Evolutionary conservation across 2,113 vertebrate genomes (phyloP), one percentile per base, ranked within the genome.

Genomic region (Excalfactoria chinensis): DNA sequence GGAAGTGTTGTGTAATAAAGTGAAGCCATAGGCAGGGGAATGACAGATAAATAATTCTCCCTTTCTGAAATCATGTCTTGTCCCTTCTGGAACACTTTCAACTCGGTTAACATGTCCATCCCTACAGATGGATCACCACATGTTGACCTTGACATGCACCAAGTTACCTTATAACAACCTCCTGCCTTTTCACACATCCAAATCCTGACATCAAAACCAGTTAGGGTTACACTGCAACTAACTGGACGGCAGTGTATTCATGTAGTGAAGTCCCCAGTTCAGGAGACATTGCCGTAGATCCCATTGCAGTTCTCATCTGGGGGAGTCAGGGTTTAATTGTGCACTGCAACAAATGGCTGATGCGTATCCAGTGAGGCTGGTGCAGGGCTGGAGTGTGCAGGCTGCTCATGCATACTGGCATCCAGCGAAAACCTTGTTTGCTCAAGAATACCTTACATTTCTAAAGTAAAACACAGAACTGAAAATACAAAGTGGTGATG

Each of bases 401-500:
- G 6, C 10, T 0, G 0, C 23, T 34, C 66, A 19, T 13, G 35
- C n/a, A 7, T 44, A 14, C 6, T 2, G 32, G 11, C 28, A 59
- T 76, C 58, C 51, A 83, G 71, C 0, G 0, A 67, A 77, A 86
- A 64, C 74, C 85, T 70, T 51, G 7, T 16, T 76, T 2, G 0
- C 15, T 72, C 7, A 3, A 55, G 43, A 66, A 18, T 9, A 18
- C 37, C 5, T 86, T 32, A 3, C 43, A 63, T 48, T 86, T 89
- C 69, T 77, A 22, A 66, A 81, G 91, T 44, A 76, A 94, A 86
- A 81, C 15, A 41, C 62, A 41, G 68, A 83, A 82, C 69, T 89
- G 90, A 87, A 69, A 93, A 92, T 30, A 69, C 4, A 75, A 92
- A 64, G 89, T 59, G 89, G 44, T 74, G 85, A 89, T 85, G 91